Base-by-base conservation (phyloP, 1,140 invertebrate species). In the Onthophagus taurus region DNA sequence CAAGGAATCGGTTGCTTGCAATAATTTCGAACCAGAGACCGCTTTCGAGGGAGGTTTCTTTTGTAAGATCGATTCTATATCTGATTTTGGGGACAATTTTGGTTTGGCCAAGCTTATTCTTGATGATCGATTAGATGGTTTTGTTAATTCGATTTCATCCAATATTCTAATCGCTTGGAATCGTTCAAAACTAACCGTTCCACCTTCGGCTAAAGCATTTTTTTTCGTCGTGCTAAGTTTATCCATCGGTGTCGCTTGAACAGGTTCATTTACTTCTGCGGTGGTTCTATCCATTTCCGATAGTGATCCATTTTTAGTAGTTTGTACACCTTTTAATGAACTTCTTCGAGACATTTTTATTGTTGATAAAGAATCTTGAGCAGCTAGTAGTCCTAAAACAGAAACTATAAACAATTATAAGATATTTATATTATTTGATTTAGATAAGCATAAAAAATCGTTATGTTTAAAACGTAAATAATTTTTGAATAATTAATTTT, bases 281-380 rank as follows among this genome's bases (percentile, higher is more conserved):
- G 12, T 20, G 4, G 14, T 19, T 16, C 21, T 38, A 6, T 5
- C 8, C 21, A 29, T 41, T n/a, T 30, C 26, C 4, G n/a, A n/a
- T n/a, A n/a, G n/a, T n/a, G n/a, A n/a, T n/a, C n/a, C n/a, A n/a
- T n/a, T n/a, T 8, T 33, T 33, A 8, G 7, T 5, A 13, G 6
- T 8, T 6, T 8, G 6, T 5, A 8, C 13, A 13, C 13, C 13
- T 8, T 18, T 42, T 3, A 31, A 11, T 9, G 26, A 42, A 31
- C 41, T 42, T 12, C 30, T 19, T 13, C 26, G 9, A 4, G 26
- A 31, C 20, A 31, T 18, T 31, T 21, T 12, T 12, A 41, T 41
- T 21, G 14, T 29, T 9, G 19, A 47, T 6, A 52, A 21, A 21
- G 52, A 54, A 31, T 50, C 50, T 21, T 26, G 44, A 2, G 41